Base-by-base conservation (phyloP, 1,140 invertebrate genomes). In the Micrasema minimum region DNA sequence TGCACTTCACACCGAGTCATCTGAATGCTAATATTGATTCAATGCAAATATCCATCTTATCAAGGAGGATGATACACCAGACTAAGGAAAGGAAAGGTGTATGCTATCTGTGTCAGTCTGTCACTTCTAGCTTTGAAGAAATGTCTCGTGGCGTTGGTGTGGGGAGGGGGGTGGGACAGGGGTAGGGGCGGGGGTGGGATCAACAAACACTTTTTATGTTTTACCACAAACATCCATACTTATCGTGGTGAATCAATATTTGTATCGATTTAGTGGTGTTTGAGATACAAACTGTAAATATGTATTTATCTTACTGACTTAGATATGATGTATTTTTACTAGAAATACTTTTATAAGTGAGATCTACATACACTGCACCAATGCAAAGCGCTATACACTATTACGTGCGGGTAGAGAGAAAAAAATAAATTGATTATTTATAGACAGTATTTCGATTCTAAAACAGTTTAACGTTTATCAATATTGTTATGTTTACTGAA, bases 21-120 rank as follows among this genome's bases (percentile, higher is more conserved):
- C 31, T 35, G 53, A 57, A 20, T 35, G 2, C 18, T 35, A 57
- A 57, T 57, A 57, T 57, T 57, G 23, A 57, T 57, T 57, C 9
- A 35, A 57, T 57, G 53, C 53, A 57, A 57, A 57, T 57, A 57
- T 57, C 7, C 14, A n/a, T 7, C 31, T 57, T 35, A 57, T 57
- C 53, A 57, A 16, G 37, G 31, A 57, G 37, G 26, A 55, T 14
- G 23, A 31, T n/a, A n/a, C 14, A 35, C n/a, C 12, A 55, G 26
- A 26, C 14, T 18, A 14, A 45, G 18, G n/a, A 12, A 14, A 18
- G 53, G 16, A 51, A 11, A 23, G 31, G 1, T 14, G 14, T 18
- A 51, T 51, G n/a, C n/a, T 57, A 57, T 57, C 53, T 57, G n/a
- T 57, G n/a, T 9, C 14, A 35, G 23, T 57, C 31, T 16, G 53